Conservation (phyloP, 1,140 invertebrate species). For the Hycleus phaleratus region DNA sequence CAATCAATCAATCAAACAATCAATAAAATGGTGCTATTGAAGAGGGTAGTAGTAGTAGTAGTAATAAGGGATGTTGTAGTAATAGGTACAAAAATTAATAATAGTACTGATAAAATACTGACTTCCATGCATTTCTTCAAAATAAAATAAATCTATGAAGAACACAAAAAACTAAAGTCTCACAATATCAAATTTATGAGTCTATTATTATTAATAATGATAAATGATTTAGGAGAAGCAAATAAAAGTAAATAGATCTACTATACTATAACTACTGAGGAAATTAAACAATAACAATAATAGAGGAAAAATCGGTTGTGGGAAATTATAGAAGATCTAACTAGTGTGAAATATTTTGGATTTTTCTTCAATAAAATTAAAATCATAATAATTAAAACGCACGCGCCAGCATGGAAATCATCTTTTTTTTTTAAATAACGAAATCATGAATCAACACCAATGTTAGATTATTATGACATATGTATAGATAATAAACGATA, state of each 20-base stretch:
- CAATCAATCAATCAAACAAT: too few species aligned
- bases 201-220: too few species aligned
- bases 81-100: too few species aligned
- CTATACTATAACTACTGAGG: constrained; percentile 10
- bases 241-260: neutral
- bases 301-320: too few species aligned
- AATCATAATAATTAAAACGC: constrained; percentile 26
- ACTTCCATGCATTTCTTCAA: constrained; percentile 32
- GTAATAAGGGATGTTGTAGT: too few species aligned
- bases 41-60: too few species aligned
- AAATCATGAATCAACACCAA: too few species aligned
- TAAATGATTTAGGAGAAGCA: too few species aligned
- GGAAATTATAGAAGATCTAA: neutral
- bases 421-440: constrained; percentile 1
- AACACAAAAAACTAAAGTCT: too few species aligned
- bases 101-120: constrained; percentile 4
- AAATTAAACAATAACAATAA: neutral
- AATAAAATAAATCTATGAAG: neutral
- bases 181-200: too few species aligned
- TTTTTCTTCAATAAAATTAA: constrained; percentile 21
- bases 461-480: too few species aligned
- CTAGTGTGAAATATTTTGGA: neutral
- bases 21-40: too few species aligned
- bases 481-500: constrained; percentile 1
- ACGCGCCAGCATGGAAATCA: constrained; percentile 43